Percentiles rank a stretch among this genome's conserved stretches.
These are phyloP conservation scores for Axea sp. DNA, from an alignment of 2,888 invertebrate genomes.

Conservation along the genomic window DNA sequence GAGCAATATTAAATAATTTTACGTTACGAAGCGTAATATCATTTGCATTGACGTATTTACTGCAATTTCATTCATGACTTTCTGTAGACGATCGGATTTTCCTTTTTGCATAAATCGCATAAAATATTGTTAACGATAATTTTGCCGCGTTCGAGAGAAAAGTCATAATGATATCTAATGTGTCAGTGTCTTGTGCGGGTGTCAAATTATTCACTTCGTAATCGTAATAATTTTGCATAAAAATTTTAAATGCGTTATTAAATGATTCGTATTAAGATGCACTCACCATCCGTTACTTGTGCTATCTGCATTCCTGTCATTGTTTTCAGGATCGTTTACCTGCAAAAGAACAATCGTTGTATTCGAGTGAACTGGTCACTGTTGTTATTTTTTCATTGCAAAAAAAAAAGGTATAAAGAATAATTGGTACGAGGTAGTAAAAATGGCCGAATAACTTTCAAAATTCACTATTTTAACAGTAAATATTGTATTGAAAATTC, in stretches of 20 bases:
- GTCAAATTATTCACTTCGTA: conserved; percentile 8
- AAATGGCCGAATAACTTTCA: too few relatives aligned
- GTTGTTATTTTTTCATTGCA: too few relatives aligned
- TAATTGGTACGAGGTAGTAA: too few relatives aligned
- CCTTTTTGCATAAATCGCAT: conserved; percentile 20
- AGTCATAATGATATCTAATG: too few relatives aligned
- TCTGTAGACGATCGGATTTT: conserved; percentile 6
- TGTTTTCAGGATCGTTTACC: conserved; percentile 76
- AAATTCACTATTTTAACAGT: too few relatives aligned
- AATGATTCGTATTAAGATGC: conserved; percentile 18
- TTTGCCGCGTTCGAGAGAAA: too few relatives aligned
- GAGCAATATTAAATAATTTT: too few relatives aligned
- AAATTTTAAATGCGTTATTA: conserved; percentile 11
- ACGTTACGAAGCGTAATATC: background rate
- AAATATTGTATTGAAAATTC: too few relatives aligned
- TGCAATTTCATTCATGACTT: conserved; percentile 22
- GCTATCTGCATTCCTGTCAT: conserved; percentile 64
- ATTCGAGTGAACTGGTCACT: too few relatives aligned
- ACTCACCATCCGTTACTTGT: conserved; percentile 57
- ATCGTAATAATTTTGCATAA: conserved; percentile 14
- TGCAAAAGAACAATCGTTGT: conserved; percentile 53
- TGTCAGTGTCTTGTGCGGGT: conserved; percentile 13
- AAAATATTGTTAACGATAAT: conserved; percentile 3
- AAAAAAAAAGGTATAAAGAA: too few relatives aligned
- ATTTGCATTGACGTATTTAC: conserved; percentile 14